Evolutionary conservation across 2,797 vertebrate species (phyloP), one percentile per base, ranked within the genome.

Genomic region (Karalla daura): DNA sequence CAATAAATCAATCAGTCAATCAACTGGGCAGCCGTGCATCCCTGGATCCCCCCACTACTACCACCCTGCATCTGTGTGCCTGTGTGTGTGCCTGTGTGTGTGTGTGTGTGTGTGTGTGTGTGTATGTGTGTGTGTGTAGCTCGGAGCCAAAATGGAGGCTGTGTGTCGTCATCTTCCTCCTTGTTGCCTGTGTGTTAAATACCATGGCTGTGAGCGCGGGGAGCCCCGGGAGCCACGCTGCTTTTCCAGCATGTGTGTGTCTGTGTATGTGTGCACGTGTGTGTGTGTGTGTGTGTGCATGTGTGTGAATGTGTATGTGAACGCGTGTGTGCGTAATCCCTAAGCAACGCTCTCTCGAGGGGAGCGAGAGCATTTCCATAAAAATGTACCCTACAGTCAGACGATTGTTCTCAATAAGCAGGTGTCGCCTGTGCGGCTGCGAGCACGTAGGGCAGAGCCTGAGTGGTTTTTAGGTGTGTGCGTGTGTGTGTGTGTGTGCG

Each of bases 351-450:
- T 92, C 91, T 90, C 91, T 91, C 83, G 81, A 90, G 90, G 91
- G 92, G 88, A 93, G 91, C 89, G 70, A 73, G 67, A 89, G 81
- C 86, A 93, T 93, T 93, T 93, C 91, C 92, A 93, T 94, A 91
- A 92, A 93, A 93, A 93, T 90, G 88, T 93, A 86, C 80, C 90
- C 90, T 86, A 92, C 91, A 91, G 90, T 92, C 89, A 89, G 85
- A 85, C 83, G 79, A 93, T 93, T 94, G 91, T 94, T 93, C 90
- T 92, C 88, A 85, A 88, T 90, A 90, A 91, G 92, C 91, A 94
- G 92, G 91, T 92, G 92, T 91, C 82, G 88, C 88, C 84, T 89
- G 75, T 88, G 85, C 85, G 24, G 84, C 78, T 71, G 82, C n/a
- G 84, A 90, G 87, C 88, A 84, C 88, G 77, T 66, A 84, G 86